Percentiles rank a stretch among this genome's conserved stretches.
These are phyloP conservation scores for Parasteatoda lunata DNA, from an alignment of 2,888 invertebrate genomes.

Conservation along the genomic window DNA sequence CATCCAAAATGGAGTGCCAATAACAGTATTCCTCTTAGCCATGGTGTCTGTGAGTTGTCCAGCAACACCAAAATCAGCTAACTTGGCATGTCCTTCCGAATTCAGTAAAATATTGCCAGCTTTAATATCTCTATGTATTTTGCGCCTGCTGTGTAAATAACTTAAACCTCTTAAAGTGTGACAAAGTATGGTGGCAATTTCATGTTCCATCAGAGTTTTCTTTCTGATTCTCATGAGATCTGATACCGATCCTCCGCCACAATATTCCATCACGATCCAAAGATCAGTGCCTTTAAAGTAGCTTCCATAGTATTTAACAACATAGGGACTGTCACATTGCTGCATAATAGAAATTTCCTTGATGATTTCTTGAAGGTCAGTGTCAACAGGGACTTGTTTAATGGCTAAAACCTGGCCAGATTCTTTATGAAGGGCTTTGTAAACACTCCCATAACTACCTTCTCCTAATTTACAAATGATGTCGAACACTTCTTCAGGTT, in stretches of 20 bases:
- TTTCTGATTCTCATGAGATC: slow-evolving; percentile 98
- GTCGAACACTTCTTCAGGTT: slow-evolving; percentile 99
- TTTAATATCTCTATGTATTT: slow-evolving; percentile 97
- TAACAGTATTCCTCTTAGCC: slow-evolving; percentile 97
- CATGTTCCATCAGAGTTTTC: slow-evolving; percentile 96
- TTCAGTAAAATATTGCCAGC: slow-evolving; percentile 98
- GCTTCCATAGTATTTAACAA: slow-evolving; percentile 99
- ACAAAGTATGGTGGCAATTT: slow-evolving; percentile 95
- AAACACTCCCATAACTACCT: slow-evolving; percentile 98
- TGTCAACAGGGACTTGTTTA: slow-evolving; percentile 99
- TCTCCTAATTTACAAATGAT: slow-evolving; percentile 99
- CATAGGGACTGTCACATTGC: slow-evolving; percentile 99
- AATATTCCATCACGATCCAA: slow-evolving; percentile 99
- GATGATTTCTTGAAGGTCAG: slow-evolving; percentile 98
- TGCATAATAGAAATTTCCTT: slow-evolving; percentile 99
- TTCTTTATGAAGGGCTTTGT: slow-evolving; percentile 98
- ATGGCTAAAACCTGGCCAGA: slow-evolving; percentile 96
- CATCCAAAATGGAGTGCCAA: slow-evolving; percentile 98
- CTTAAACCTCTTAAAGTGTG: slow-evolving; percentile 97
- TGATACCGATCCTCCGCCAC: slow-evolving; percentile 98
- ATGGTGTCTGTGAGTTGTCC: slow-evolving; percentile 98
- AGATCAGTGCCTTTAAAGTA: slow-evolving; percentile 93
- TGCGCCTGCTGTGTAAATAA: slow-evolving; percentile 94
- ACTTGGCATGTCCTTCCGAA: slow-evolving; percentile 97
- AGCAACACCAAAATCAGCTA: slow-evolving; percentile 99